phyloP scores from a whole-genome alignment of 2,797 vertebrate species.

The Morelia viridis region DNA sequence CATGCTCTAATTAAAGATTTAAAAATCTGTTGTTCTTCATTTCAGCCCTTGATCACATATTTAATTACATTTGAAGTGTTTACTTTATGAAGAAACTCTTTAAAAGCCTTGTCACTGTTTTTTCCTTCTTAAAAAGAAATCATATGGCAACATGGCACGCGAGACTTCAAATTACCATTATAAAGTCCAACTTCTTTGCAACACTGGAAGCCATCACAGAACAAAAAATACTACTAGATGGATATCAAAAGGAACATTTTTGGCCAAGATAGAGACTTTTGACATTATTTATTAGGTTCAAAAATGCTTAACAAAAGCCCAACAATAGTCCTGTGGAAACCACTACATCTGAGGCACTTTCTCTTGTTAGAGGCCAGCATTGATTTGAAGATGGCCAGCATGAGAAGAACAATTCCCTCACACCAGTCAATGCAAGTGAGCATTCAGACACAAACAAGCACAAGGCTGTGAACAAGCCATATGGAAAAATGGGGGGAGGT shows the following conservation, averaged over 20 bases:
- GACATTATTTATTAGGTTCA: slow-evolving; percentile 88
- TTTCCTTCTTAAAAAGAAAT: not conserved
- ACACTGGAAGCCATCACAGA: slow-evolving; percentile 78
- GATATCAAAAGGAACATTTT: slow-evolving; percentile 84
- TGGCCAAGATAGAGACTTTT: slow-evolving; percentile 82
- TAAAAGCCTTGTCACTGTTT: slow-evolving; percentile 28
- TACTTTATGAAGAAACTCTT: slow-evolving; percentile 21
- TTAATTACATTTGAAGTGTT: slow-evolving; percentile 47
- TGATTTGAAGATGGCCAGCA: slow-evolving; percentile 78
- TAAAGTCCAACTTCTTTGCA: slow-evolving; percentile 82
- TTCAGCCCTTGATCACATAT: slow-evolving; percentile 55
- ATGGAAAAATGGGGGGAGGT: slow-evolving; percentile 65
- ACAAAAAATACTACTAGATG: slow-evolving; percentile 89
- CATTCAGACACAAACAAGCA: slow-evolving; percentile 73
- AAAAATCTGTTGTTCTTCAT: slow-evolving; percentile 18
- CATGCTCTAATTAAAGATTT: slow-evolving; percentile 29
- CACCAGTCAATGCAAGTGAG: slow-evolving; percentile 75
- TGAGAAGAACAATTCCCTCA: slow-evolving; percentile 78
- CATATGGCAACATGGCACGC: slow-evolving; percentile 71
- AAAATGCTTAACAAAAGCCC: slow-evolving; percentile 81
- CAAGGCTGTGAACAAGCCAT: slow-evolving; percentile 79
- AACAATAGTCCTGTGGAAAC: slow-evolving; percentile 82
- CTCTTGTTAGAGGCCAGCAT: slow-evolving; percentile 76
- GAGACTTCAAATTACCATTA: slow-evolving; percentile 81
- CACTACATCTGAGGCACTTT: slow-evolving; percentile 81